These are phyloP conservation scores for Pyxicephalus adspersus DNA, from an alignment of 2,113 vertebrate genomes.

Conservation along the genomic window DNA sequence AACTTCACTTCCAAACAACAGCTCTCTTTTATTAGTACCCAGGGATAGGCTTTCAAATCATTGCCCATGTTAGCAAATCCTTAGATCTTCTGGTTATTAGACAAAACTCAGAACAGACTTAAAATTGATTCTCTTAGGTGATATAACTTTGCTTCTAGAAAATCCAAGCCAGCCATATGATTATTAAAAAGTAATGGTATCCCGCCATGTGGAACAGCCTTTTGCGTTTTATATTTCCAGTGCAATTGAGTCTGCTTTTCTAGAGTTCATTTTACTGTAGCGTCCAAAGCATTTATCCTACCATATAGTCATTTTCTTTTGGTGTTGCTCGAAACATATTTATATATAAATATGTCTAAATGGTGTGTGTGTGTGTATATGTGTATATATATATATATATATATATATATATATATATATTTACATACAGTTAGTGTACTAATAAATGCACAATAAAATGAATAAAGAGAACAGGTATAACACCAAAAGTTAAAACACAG, in stretches of 20 bases:
- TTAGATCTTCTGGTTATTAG: conserved; percentile 57
- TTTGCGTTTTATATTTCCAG: conserved; percentile 51
- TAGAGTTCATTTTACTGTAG: conserved; percentile 17
- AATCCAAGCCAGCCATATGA: conserved; percentile 54
- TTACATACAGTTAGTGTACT: too few relatives aligned
- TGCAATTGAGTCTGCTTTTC: conserved; percentile 39
- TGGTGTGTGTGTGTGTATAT: too few relatives aligned
- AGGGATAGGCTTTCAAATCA: conserved; percentile 57
- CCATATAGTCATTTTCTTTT: background rate
- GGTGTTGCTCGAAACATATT: too few relatives aligned
- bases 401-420: too few relatives aligned
- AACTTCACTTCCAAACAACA: conserved; percentile 56
- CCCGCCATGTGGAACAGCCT: conserved; percentile 53
- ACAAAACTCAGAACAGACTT: conserved; percentile 58
- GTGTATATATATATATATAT: too few relatives aligned
- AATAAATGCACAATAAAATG: too few relatives aligned
- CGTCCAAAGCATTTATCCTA: background rate
- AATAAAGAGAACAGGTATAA: too few relatives aligned
- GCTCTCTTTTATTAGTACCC: conserved; percentile 52
- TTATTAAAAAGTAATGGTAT: conserved; percentile 57
- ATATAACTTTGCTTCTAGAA: conserved; percentile 57
- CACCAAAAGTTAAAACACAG: too few relatives aligned
- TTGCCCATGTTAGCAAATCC: conserved; percentile 57
- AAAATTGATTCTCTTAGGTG: conserved; percentile 58
- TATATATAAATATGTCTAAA: too few relatives aligned